Evolutionary conservation across 2,113 vertebrate species (phyloP).

Genomic region (Salvelinus namaycush): DNA sequence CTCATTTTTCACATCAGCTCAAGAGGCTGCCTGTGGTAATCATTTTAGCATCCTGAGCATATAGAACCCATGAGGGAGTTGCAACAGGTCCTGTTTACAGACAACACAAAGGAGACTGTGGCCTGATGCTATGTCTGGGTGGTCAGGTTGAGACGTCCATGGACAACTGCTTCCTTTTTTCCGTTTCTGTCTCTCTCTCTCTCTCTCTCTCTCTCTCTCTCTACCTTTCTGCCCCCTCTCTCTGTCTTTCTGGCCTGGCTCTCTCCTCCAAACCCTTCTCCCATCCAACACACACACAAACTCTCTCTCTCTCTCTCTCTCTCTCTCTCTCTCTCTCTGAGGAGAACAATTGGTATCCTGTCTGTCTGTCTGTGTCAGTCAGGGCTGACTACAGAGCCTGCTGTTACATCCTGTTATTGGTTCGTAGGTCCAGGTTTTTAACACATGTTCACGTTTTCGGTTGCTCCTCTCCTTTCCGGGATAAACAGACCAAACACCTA

Average conservation of each 20-base stretch:
- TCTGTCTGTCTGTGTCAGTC: conserved; percentile 45
- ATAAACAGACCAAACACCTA: conserved; percentile 62
- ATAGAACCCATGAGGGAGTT: conserved; percentile 17
- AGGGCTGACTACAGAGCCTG: conserved; percentile 58
- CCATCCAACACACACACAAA: neutral
- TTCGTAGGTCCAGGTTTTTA: conserved; percentile 62
- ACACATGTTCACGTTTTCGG: conserved; percentile 61
- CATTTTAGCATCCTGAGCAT: conserved; percentile 22
- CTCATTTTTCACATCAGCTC: conserved; percentile 28
- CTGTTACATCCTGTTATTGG: conserved; percentile 74
- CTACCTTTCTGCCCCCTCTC: neutral
- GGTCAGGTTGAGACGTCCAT: conserved; percentile 13
- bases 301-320: no score
- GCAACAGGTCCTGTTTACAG: conserved; percentile 18
- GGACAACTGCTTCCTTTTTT: neutral
- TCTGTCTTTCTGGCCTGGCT: conserved; percentile 5
- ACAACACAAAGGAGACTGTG: conserved; percentile 18
- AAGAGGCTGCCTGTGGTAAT: conserved; percentile 24
- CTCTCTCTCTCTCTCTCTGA: conserved; percentile 1
- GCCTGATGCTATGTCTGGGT: conserved; percentile 13
- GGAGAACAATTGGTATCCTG: conserved; percentile 61
- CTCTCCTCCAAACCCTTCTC: neutral
- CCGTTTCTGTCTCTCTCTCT: neutral
- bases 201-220: no score
- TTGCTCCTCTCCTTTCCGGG: conserved; percentile 10